These are phyloP conservation scores for Channa striata DNA, from an alignment of 2,797 vertebrate genomes.

Conservation along the genomic window DNA sequence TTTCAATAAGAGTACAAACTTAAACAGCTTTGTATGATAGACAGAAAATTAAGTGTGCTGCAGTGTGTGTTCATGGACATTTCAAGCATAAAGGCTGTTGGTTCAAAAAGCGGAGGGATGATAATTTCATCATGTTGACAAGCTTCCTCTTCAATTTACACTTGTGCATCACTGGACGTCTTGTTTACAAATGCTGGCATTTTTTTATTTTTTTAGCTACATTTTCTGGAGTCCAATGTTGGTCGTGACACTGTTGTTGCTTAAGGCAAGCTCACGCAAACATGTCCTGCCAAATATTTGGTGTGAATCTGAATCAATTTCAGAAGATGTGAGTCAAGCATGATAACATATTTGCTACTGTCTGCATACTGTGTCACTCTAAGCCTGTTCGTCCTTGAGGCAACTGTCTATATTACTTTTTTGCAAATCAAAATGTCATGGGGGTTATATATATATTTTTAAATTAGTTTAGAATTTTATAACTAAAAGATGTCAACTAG, in stretches of 20 bases:
- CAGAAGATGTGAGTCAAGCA: conserved; percentile 52
- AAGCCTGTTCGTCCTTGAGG: conserved; percentile 23
- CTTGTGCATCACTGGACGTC: neutral
- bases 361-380: conserved; percentile 28
- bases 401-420: conserved; percentile 32
- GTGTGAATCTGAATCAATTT: conserved; percentile 55
- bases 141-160: conserved; percentile 21
- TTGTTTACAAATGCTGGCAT: conserved; percentile 3
- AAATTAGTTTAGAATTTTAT: too few relatives aligned
- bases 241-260: conserved; percentile 5
- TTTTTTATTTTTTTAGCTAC: conserved; percentile 5
- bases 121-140: neutral
- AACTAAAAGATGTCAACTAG: too few relatives aligned
- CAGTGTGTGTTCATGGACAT: too few relatives aligned
- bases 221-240: conserved; percentile 13
- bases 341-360: conserved; percentile 51
- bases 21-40: too few relatives aligned
- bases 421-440: too few relatives aligned
- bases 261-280: conserved; percentile 35
- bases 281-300: conserved; percentile 43
- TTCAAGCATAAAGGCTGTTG: neutral
- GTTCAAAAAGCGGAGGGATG: neutral
- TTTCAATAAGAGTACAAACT: too few relatives aligned
- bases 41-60: too few relatives aligned
- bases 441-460: too few relatives aligned